phyloP scores from a whole-genome alignment of 1,140 invertebrate species.

The Stegodyphus mimosarum region DNA sequence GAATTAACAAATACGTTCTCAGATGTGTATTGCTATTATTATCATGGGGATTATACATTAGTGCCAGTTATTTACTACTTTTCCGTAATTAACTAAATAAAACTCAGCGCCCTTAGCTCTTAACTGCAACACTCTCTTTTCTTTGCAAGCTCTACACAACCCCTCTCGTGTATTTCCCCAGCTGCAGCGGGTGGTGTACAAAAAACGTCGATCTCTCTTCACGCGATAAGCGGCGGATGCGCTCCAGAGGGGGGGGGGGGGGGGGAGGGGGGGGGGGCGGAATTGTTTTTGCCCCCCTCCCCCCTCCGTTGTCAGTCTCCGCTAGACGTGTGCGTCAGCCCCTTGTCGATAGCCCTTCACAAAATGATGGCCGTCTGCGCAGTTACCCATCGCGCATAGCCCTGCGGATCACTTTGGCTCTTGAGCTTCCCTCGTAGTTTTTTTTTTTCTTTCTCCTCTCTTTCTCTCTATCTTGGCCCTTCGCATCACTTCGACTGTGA shows the following conservation, averaged over 20 bases:
- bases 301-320: conserved; percentile 50
- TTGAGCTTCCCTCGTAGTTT: conserved; percentile 20
- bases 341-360: conserved; percentile 58
- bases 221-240: conserved; percentile 31
- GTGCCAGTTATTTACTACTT: no score
- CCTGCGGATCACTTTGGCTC: conserved; percentile 39
- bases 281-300: conserved; percentile 9
- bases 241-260: background rate
- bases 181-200: conserved; percentile 2
- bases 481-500: background rate
- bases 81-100: background rate
- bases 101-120: background rate
- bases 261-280: background rate
- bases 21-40: no score
- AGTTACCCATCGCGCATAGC: conserved; percentile 22
- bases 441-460: conserved; percentile 1
- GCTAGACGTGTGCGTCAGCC: conserved; percentile 51
- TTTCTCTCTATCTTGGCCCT: background rate
- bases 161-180: conserved; percentile 43
- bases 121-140: background rate
- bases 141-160: conserved; percentile 13
- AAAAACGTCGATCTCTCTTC: conserved; percentile 6
- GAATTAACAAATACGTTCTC: no score
- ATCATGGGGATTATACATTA: no score
- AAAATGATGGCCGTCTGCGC: conserved; percentile 54